Evolutionary conservation across 2,888 invertebrate species (phyloP).

Genomic region (Cheilosia pagana): DNA sequence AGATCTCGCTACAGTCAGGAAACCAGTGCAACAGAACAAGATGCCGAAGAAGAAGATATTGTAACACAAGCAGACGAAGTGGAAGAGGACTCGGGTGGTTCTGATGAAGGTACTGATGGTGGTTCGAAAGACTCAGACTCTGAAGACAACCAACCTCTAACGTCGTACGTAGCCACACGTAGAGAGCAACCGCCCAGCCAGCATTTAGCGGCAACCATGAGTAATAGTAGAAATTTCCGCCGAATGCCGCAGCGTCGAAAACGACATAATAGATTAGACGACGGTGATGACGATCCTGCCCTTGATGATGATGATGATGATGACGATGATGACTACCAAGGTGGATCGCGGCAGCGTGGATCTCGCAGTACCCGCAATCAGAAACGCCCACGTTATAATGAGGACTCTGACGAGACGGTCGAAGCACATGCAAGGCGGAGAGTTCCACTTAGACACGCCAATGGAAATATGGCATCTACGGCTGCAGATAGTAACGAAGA

Average conservation of each 20-base stretch:
- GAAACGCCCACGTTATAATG: conserved; percentile 86
- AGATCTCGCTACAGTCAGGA: conserved; percentile 80
- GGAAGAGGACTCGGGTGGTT: conserved; percentile 79
- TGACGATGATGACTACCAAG: conserved; percentile 80
- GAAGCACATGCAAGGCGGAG: conserved; percentile 64
- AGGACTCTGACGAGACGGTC: conserved; percentile 78
- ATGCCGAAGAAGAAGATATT: conserved; percentile 76
- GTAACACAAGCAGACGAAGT: conserved; percentile 68
- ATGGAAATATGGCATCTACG: conserved; percentile 44
- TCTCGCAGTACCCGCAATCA: conserved; percentile 80
- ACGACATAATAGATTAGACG: conserved; percentile 65
- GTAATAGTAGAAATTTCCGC: conserved; percentile 67
- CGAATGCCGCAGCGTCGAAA: conserved; percentile 65
- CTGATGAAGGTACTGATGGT: conserved; percentile 81
- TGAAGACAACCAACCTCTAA: conserved; percentile 84
- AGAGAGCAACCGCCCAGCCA: conserved; percentile 71
- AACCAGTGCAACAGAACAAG: conserved; percentile 72
- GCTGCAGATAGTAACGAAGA: conserved; percentile 68
- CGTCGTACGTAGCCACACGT: conserved; percentile 81
- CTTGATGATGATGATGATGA: conserved; percentile 80
- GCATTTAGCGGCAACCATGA: conserved; percentile 23
- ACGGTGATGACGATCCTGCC: conserved; percentile 75
- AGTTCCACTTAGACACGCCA: conserved; percentile 44
- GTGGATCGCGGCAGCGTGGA: conserved; percentile 77
- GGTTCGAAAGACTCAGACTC: conserved; percentile 81